phyloP scores from a whole-genome alignment of 1,140 invertebrate species.

The Apis dorsata region DNA sequence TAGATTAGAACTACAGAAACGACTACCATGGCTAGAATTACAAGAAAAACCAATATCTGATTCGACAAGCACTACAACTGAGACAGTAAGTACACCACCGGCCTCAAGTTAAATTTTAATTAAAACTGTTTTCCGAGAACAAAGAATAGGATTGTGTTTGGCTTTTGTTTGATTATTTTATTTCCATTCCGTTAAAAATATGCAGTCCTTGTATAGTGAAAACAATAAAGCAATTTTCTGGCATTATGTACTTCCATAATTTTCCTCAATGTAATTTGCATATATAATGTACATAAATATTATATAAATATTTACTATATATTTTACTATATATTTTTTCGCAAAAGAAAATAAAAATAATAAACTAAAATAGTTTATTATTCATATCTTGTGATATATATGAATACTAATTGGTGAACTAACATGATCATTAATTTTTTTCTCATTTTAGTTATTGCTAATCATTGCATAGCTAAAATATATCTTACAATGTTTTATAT shows the following conservation, averaged over 20 bases:
- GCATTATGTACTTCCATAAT: conserved; percentile 10
- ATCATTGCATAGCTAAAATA: too few relatives aligned
- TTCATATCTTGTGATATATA: too few relatives aligned
- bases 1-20: conserved; percentile 77
- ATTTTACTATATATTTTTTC: neutral
- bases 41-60: conserved; percentile 73
- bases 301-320: neutral
- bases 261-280: neutral
- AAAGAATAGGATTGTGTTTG: conserved; percentile 2
- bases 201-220: conserved; percentile 39
- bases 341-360: neutral
- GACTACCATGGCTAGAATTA: conserved; percentile 77
- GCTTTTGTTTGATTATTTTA: neutral
- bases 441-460: too few relatives aligned
- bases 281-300: neutral
- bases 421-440: too few relatives aligned
- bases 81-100: conserved; percentile 69
- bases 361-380: neutral
- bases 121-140: neutral
- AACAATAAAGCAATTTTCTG: conserved; percentile 53
- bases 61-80: conserved; percentile 73
- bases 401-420: too few relatives aligned
- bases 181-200: conserved; percentile 20
- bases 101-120: conserved; percentile 63
- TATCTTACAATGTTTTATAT: too few relatives aligned